phyloP scores from a whole-genome alignment of 92 coral and sea anemone genomes.

The Palythoa caribaeorum region DNA sequence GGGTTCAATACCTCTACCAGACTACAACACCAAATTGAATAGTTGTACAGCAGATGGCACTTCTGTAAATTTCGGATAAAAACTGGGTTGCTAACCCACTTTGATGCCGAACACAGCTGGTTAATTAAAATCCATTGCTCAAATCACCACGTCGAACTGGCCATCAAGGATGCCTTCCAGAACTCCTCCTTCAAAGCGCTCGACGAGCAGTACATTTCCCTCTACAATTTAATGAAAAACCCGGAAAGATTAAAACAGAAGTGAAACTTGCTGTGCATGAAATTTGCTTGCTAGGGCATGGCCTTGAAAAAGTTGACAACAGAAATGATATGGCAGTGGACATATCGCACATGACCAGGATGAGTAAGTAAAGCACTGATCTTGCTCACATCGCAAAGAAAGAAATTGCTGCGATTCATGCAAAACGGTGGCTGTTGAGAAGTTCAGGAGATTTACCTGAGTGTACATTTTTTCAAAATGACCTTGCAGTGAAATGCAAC shows the following conservation, averaged over 20 bases:
- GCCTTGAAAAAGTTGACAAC: conserved; percentile 1
- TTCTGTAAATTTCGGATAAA: conserved; percentile 1
- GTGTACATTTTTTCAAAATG: neutral
- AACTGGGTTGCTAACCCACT: conserved; percentile 4
- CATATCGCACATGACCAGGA: conserved; percentile 8
- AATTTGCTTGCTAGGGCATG: too few relatives aligned
- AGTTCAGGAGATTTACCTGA: neutral
- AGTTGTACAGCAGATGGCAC: neutral
- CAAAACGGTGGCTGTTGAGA: neutral
- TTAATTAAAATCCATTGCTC: conserved; percentile 5
- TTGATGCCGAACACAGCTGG: conserved; percentile 10
- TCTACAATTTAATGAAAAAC: conserved; percentile 11
- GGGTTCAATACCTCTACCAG: neutral
- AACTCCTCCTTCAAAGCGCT: neutral
- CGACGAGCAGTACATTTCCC: neutral
- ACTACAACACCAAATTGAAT: neutral
- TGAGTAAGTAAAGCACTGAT: neutral
- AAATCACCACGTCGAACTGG: neutral
- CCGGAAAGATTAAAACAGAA: conserved; percentile 26
- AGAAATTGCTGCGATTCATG: neutral
- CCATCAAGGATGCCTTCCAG: conserved; percentile 4
- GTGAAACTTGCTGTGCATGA: conserved; percentile 5
- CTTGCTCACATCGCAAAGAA: conserved; percentile 28
- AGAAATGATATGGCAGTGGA: conserved; percentile 4
- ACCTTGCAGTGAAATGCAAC: neutral